Conservation (phyloP, 1,140 invertebrate species). For the Spodoptera litura region DNA sequence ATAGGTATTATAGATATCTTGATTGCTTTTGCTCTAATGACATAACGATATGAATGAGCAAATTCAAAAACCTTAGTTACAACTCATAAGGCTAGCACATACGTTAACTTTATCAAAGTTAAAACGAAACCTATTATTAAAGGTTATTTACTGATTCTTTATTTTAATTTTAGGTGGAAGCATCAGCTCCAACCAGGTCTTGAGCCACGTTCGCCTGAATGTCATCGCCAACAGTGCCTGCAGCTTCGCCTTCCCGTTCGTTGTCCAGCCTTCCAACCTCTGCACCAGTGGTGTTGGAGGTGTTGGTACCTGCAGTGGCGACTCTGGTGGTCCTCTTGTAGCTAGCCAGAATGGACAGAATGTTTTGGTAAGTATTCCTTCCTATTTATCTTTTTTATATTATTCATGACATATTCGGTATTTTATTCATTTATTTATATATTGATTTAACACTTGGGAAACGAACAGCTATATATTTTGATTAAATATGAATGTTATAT, state of each 20-base stretch:
- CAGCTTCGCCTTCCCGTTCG: conserved; percentile 45
- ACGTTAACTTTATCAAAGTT: too few species aligned
- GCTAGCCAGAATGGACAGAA: conserved; percentile 39
- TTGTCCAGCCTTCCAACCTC: conserved; percentile 51
- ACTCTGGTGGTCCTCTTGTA: conserved; percentile 65
- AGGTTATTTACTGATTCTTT: background rate
- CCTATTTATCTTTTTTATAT: background rate
- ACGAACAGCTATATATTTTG: too few species aligned
- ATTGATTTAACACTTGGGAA: too few species aligned
- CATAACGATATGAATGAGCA: too few species aligned
- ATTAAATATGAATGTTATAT: too few species aligned
- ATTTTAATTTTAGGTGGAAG: conserved; percentile 30
- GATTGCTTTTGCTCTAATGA: too few species aligned
- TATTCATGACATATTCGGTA: too few species aligned
- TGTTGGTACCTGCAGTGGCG: conserved; percentile 55
- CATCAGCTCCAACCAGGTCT: conserved; percentile 52
- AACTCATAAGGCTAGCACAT: too few species aligned
- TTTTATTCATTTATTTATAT: too few species aligned
- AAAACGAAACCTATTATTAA: too few species aligned
- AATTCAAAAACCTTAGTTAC: too few species aligned
- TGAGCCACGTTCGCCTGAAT: conserved; percentile 54
- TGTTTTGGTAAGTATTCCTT: conserved; percentile 6
- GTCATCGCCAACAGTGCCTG: conserved; percentile 60
- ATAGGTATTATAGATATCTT: too few species aligned
- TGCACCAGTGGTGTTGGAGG: conserved; percentile 60